Evolutionary conservation across 2,888 invertebrate genomes (phyloP).

Genomic region (Beris chalybata): DNA sequence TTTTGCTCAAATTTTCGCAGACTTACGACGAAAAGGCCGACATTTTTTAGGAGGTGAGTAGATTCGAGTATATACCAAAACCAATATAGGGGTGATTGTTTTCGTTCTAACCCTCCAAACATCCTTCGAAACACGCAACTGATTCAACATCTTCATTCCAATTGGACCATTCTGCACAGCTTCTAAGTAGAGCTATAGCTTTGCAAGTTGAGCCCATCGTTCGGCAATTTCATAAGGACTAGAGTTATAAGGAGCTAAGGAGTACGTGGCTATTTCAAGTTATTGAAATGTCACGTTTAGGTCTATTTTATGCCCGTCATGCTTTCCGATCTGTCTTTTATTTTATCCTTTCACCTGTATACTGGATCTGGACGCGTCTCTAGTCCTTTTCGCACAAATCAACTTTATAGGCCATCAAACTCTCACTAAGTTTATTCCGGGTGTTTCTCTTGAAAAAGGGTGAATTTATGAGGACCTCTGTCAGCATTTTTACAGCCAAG

Average conservation of each 20-base stretch:
- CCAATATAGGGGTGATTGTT: neutral
- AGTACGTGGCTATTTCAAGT: conserved; percentile 25
- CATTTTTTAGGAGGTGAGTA: too few relatives aligned
- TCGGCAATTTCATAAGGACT: too few relatives aligned
- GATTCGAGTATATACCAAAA: too few relatives aligned
- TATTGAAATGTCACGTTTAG: conserved; percentile 37
- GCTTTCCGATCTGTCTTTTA: conserved; percentile 16
- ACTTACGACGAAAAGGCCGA: neutral
- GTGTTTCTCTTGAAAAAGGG: conserved; percentile 27
- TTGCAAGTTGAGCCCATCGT: too few relatives aligned
- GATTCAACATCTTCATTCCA: too few relatives aligned
- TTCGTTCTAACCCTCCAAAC: neutral
- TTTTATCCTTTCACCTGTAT: conserved; percentile 7
- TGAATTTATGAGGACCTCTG: conserved; percentile 30
- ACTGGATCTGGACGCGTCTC: neutral
- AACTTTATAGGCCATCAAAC: conserved; percentile 3
- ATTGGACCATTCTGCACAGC: too few relatives aligned
- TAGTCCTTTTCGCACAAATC: neutral
- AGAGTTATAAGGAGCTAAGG: too few relatives aligned
- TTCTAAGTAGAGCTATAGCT: too few relatives aligned
- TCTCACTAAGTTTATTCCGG: neutral
- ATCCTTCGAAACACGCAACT: neutral
- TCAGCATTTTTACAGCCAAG: conserved; percentile 5
- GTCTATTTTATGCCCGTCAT: conserved; percentile 35
- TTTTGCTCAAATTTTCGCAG: too few relatives aligned